phyloP scores from a whole-genome alignment of 2,797 vertebrate species.

The Alca torda region DNA sequence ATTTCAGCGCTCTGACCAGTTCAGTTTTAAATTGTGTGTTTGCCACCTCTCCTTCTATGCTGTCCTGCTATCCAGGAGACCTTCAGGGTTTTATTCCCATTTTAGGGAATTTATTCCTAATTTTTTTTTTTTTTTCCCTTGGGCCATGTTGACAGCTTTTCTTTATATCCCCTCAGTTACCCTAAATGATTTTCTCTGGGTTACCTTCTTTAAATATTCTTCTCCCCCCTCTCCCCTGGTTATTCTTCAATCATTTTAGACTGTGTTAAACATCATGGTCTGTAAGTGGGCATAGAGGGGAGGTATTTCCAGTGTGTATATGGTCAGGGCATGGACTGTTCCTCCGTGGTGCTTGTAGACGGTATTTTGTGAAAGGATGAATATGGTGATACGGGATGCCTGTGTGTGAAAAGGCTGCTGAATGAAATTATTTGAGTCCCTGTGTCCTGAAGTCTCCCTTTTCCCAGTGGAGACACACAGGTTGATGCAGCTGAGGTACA shows the following conservation, averaged over 20 bases:
- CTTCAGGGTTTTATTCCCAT: neutral
- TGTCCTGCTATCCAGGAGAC: neutral
- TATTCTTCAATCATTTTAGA: neutral
- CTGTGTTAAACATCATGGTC: neutral
- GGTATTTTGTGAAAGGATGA: neutral
- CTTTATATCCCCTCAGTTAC: neutral
- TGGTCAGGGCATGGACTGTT: neutral
- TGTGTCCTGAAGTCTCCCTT: neutral
- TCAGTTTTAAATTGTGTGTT: neutral
- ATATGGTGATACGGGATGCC: neutral
- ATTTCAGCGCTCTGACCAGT: neutral
- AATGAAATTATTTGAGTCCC: neutral
- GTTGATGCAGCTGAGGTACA: neutral
- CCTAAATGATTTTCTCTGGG: neutral
- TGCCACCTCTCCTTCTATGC: neutral
- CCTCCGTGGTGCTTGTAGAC: rapidly evolving
- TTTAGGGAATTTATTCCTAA: neutral
- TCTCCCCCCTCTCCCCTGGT: neutral
- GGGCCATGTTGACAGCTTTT: neutral
- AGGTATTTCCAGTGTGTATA: neutral
- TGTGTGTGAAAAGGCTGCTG: neutral
- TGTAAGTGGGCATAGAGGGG: neutral
- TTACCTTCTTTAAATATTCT: neutral
- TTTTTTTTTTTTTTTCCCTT: neutral
- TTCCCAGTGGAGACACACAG: rapidly evolving